A percentile compares a stretch with the other conserved stretches of the same genome.
These are phyloP conservation scores for Semicossyphus pulcher DNA, from an alignment of 2,113 vertebrate species.

Conservation along the genomic window DNA sequence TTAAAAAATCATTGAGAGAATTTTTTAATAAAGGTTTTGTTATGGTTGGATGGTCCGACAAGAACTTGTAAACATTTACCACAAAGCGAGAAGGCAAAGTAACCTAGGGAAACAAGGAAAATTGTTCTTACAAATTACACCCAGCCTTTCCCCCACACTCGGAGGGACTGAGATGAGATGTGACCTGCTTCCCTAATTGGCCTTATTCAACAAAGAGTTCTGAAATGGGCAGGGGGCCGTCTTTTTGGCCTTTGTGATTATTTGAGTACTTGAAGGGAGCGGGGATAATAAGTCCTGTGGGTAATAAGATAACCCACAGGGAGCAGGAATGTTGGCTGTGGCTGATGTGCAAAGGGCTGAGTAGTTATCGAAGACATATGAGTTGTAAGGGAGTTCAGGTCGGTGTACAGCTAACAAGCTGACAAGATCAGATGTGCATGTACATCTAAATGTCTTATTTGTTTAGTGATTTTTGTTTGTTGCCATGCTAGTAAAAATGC, in stretches of 20 bases:
- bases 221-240: not conserved
- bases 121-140: not conserved
- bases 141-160: not conserved
- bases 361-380: not conserved
- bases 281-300: not conserved
- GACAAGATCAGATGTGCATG: not conserved
- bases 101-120: not conserved
- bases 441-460: not conserved
- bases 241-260: conserved; percentile 7
- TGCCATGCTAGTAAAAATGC: too few species aligned
- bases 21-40: conserved; percentile 7
- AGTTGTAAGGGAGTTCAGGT: not conserved
- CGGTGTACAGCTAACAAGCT: not conserved
- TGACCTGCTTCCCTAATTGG: not conserved
- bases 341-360: not conserved
- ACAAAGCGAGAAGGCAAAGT: not conserved
- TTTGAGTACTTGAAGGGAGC: not conserved
- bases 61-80: not conserved
- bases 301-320: not conserved
- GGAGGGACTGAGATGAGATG: not conserved
- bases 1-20: not conserved
- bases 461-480: not conserved
- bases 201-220: not conserved
- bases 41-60: not conserved
- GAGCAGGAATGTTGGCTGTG: not conserved